Base-by-base conservation (phyloP, 2,888 invertebrate species). In the Lasioglossum figueresi region DNA sequence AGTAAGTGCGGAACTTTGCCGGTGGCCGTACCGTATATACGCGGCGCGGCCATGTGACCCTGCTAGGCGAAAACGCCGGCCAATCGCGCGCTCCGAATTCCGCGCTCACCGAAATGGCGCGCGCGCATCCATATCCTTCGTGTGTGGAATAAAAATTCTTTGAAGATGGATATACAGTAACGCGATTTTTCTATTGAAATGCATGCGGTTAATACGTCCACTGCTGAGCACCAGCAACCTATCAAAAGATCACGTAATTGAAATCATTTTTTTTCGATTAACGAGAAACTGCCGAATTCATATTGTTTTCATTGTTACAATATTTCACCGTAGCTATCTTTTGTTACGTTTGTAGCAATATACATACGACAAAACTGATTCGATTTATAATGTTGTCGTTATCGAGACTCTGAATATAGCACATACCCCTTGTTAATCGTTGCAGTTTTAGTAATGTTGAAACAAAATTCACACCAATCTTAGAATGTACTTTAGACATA, bases 1-100 rank as follows among this genome's bases (percentile, higher is more conserved):
- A 92, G 89, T 86, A 83, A 92, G 87, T 92, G 91, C 82, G 79
- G 85, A 91, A 85, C 90, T 88, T 91, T 82, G 76, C 84, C 87
- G 80, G 74, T 73, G 71, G 81, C 77, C 72, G 79, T 63, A 31
- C 75, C 31, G 90, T 90, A 92, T 91, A 92, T 91, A 91, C 89
- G 86, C 84, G 83, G 76, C 45, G 12, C 14, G 48, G 73, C 86
- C 88, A 89, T 82, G 86, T 88, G 91, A 73, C 66, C 23, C 27
- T 37, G 79, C 72, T 27, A 72, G 52, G 23, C 37, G 23, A 34
- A 45, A 23, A 43, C 63, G 56, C 63, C 16, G 37, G n/a, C 40
- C 74, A 68, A 27, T 72, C 83, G 45, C 40, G 66, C n/a, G 75
- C 70, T 16, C 75, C 23, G 31, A 23, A 71, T 37, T 31, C 19